Percentiles rank a stretch among this genome's conserved stretches.
These are phyloP conservation scores for Sycobia sp. DNA, from an alignment of 1,140 invertebrate genomes.

Conservation along the genomic window DNA sequence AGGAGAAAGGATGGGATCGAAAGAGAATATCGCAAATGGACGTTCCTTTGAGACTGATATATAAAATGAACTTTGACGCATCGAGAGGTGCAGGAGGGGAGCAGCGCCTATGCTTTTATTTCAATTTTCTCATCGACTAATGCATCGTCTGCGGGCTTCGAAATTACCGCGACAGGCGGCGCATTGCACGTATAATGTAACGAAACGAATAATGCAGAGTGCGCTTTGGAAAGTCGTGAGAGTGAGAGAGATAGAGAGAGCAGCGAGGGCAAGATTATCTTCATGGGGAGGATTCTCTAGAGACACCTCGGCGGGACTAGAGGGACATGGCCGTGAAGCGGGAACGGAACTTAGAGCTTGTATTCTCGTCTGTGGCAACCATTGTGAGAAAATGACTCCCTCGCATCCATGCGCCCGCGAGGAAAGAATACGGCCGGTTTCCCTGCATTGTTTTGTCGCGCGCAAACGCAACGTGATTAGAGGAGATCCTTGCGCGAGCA, in stretches of 20 bases:
- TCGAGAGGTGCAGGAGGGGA: no score
- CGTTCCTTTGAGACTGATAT: no score
- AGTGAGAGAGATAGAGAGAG: no score
- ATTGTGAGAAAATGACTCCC: neutral
- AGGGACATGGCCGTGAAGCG: no score
- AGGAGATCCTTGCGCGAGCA: no score
- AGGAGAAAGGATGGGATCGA: no score
- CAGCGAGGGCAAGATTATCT: constrained; percentile 2
- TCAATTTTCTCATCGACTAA: neutral
- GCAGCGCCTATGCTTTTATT: no score
- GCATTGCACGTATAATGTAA: no score
- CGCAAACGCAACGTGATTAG: no score
- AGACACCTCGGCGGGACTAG: neutral
- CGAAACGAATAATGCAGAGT: constrained; percentile 11
- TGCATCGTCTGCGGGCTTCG: neutral
- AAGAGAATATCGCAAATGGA: no score
- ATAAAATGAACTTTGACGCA: no score
- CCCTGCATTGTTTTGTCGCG: no score
- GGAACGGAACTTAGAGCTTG: neutral
- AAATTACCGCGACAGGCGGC: constrained; percentile 13
- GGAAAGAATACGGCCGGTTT: neutral
- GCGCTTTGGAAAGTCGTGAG: constrained; percentile 5
- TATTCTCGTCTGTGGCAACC: neutral
- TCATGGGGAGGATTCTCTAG: constrained; percentile 9
- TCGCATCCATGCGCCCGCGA: neutral